A percentile compares a stretch with the other conserved stretches of the same genome.
Evolutionary conservation across 2,797 vertebrate genomes (phyloP).

Genomic region (Melanogrammus aeglefinus): DNA sequence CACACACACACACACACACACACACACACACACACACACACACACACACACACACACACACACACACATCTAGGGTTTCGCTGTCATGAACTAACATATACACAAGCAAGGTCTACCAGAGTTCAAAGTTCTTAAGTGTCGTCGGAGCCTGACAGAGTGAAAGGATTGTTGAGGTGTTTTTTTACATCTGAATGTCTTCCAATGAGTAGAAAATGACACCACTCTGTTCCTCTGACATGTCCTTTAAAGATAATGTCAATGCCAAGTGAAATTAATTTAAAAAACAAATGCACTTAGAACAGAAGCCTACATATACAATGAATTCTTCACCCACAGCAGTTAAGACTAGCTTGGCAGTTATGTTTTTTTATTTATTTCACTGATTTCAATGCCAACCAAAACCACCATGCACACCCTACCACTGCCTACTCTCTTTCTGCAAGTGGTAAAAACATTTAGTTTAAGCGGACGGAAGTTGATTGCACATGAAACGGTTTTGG

Average conservation of each 20-base stretch:
- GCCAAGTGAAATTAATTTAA: too few species aligned
- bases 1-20: too few species aligned
- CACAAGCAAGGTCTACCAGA: constrained; percentile 53
- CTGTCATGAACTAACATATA: constrained; percentile 64
- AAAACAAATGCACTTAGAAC: too few species aligned
- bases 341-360: neutral
- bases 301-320: too few species aligned
- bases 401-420: too few species aligned
- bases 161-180: constrained; percentile 49
- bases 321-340: too few species aligned
- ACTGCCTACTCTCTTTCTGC: constrained; percentile 43
- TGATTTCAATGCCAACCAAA: constrained; percentile 59
- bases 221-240: neutral
- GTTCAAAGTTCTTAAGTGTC: constrained; percentile 73
- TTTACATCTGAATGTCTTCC: constrained; percentile 52
- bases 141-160: constrained; percentile 29
- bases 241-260: too few species aligned
- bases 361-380: constrained; percentile 17
- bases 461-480: constrained; percentile 48
- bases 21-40: too few species aligned
- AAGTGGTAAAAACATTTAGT: constrained; percentile 33
- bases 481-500: constrained; percentile 56
- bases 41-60: too few species aligned
- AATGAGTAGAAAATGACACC: constrained; percentile 64
- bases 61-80: constrained; percentile 65